Base-by-base conservation (phyloP, 2,888 invertebrate species). In the Ptilodon capucinus region DNA sequence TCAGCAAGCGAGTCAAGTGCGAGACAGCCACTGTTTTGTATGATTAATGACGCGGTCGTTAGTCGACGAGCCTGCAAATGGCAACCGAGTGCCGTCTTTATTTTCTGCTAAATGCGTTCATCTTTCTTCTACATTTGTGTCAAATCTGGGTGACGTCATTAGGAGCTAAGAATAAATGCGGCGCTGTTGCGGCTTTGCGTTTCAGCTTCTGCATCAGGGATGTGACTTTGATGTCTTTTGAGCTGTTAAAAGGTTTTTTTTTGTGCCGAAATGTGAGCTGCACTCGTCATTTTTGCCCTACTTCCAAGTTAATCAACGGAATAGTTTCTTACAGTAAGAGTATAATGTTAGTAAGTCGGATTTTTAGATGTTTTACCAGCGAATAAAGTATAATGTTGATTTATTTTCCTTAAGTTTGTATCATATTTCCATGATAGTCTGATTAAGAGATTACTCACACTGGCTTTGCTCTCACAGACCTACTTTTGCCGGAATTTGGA, bases 21-120 rank as follows among this genome's bases (percentile, higher is more conserved):
- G 64, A 68, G 77, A 76, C 79, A 68, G 73, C 63, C 68, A 68
- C 74, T 76, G 76, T 77, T 78, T 74, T 74, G 71, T 81, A 75
- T 85, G 82, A 84, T 86, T 84, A 84, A 86, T 85, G 82, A 72
- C 61, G 57, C 51, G 72, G 74, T 81, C 83, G 80, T 82, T 84
- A 84, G 77, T 64, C 58, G 63, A 57, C 57, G 57, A 55, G 70
- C 71, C 79, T 84, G 86, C 72, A 71, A 78, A 74, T 80, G 79
- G 79, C 80, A 81, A 71, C 74, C 49, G 64, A 71, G 74, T 71
- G 76, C 72, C 74, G 79, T 78, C 81, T 82, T 81, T 79, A 81
- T 81, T 70, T 79, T 71, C 59, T 63, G 64, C 71, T 73, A 76
- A 79, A 72, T 78, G 71, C 70, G 76, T 69, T 70, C 68, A 73